Evolutionary conservation across 2,888 invertebrate species (phyloP), one percentile per base, ranked within the genome.

Genomic region (Reticulitermes lucifugus): DNA sequence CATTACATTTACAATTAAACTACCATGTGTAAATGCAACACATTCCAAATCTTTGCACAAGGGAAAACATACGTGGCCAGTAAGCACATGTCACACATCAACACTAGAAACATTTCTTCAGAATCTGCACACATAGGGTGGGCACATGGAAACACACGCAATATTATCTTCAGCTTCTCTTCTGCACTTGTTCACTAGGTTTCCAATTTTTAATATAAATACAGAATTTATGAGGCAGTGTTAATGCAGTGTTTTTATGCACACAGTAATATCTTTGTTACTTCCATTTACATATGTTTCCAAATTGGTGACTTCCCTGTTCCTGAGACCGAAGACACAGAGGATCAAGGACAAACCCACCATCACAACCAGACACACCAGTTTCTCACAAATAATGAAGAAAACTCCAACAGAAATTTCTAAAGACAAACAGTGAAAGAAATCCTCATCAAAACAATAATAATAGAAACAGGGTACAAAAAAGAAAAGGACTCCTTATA

Each of bases 121-220:
- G 73, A 73, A 41, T 41, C 41, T 73, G 73, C 73, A 73, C 73
- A 41, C 41, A 41, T 6, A 73, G 25, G 35, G 41, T 25, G 21
- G 41, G 73, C 73, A 73, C 73, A 73, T 2, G 12, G 12, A 73
- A 73, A 73, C 73, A 73, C 73, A 73, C 73, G 41, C 73, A 73
- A 73, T 73, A 35, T 18, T 41, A 41, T 73, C 73, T 73, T 73
- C 73, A 4, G 9, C 10, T 41, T 18, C 35, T 73, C 73, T 73
- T 73, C 73, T 73, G 41, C 3, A 73, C 18, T 41, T 73, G 21
- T 73, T 73, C 35, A 35, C 21, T 35, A 12, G 41, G 21, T 35
- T 73, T 35, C 35, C 6, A 6, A 25, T 73, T 35, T 73, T 21
- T 41, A 29, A 41, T 10, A 73, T 35, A 35, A 41, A 73, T 29